Evolutionary conservation across 2,113 vertebrate species (phyloP).

Genomic region (Daubentonia madagascariensis): DNA sequence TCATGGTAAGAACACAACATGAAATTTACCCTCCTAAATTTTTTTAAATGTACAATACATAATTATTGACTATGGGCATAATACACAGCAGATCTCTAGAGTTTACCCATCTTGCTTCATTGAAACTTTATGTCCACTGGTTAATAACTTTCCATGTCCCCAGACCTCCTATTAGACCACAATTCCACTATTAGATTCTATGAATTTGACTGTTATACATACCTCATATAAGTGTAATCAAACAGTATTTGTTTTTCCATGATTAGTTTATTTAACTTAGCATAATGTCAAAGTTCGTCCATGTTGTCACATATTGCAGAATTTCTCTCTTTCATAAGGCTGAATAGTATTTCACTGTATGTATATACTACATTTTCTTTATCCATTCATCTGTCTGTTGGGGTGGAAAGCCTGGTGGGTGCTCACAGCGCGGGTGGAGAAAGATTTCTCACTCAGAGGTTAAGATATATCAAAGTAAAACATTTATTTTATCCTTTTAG

Average conservation of each 20-base stretch:
- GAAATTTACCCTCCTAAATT: no score
- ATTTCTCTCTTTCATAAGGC: background rate
- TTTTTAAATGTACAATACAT: no score
- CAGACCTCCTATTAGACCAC: background rate
- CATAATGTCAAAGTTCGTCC: background rate
- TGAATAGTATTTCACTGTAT: background rate
- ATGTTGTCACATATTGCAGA: background rate
- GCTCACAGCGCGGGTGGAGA: no score
- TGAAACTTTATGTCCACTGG: background rate
- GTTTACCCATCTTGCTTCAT: no score
- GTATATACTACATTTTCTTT: background rate
- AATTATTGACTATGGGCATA: no score
- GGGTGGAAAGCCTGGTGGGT: no score
- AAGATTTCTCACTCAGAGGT: no score
- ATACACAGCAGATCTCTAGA: no score
- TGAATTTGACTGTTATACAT: background rate
- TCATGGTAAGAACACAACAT: no score
- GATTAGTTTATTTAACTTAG: background rate
- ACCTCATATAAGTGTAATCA: background rate
- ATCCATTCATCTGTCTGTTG: background rate
- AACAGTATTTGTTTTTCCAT: background rate
- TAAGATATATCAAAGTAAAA: no score
- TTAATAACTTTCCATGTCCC: background rate
- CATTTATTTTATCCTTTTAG: no score
- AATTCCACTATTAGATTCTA: background rate